phyloP scores from a whole-genome alignment of 1,140 invertebrate species.

The Macrobrachium rosenbergii region DNA sequence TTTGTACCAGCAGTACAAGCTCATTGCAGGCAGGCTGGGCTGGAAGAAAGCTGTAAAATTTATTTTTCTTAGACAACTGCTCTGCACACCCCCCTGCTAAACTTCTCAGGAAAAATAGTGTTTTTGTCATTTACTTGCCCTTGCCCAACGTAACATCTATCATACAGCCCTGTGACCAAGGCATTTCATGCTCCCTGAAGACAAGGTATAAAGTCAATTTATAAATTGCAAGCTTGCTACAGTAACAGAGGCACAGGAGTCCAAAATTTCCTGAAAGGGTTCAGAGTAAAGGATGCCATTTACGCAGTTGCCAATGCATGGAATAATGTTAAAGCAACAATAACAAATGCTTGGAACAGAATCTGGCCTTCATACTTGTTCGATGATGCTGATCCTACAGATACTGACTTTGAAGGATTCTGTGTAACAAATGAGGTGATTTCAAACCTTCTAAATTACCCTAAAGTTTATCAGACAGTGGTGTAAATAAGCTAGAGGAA shows the following conservation, averaged over 20 bases:
- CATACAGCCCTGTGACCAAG: conserved; percentile 14
- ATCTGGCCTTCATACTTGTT: not conserved
- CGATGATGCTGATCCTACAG: no score
- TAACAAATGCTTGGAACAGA: no score
- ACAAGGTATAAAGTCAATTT: conserved; percentile 2
- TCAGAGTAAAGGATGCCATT: no score
- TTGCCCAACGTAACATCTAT: not conserved
- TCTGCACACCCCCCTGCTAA: not conserved
- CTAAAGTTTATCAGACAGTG: no score
- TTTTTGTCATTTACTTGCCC: conserved; percentile 9
- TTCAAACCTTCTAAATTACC: no score
- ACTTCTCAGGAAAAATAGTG: conserved; percentile 20
- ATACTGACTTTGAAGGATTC: no score
- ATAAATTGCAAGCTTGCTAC: conserved; percentile 11
- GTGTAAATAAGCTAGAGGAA: no score
- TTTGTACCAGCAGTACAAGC: not conserved
- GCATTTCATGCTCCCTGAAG: not conserved
- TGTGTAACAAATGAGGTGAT: no score
- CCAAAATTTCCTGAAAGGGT: no score
- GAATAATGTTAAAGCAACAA: not conserved
- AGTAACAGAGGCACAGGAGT: not conserved
- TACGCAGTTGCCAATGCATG: no score
- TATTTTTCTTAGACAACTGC: conserved; percentile 3
- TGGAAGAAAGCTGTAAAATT: conserved; percentile 13
- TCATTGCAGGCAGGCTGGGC: conserved; percentile 1